Base-by-base conservation (phyloP, 2,888 invertebrate genomes). In the Plagodis pulveraria region DNA sequence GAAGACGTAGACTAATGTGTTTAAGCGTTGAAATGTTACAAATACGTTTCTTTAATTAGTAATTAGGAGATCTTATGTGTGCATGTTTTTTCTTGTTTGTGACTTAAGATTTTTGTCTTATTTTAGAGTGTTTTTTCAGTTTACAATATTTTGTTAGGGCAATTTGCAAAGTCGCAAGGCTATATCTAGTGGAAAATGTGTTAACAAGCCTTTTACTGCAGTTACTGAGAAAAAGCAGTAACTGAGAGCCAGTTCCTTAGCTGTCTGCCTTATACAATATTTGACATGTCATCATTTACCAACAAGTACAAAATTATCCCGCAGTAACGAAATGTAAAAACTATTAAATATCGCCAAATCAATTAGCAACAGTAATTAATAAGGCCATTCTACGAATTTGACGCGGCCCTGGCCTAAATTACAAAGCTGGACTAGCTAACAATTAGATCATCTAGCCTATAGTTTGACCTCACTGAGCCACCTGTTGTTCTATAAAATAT, bases 1-100 rank as follows among this genome's bases (percentile, higher is more conserved):
- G 35, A 22, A 36, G 75, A 75, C 72, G 63, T 63, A 56, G 58
- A 77, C 64, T 71, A 74, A 78, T 77, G 73, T 64, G 68, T 63
- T 62, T 47, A 63, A 59, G 66, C 57, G 66, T 71, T 66, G 51
- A 63, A 58, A 62, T 50, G 60, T 51, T 42, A 48, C 46, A 57
- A 55, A 63, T 32, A 47, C 32, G 46, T 55, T 44, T 33, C 53
- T 33, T 12, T 32, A 47, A 53, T 56, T 66, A 59, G 54, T 57
- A 48, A 50, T 56, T 46, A 50, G 38, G 8, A 44, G 22, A 33
- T 1, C n/a, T 48, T 7, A 11, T 33, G 9, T 48, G 12, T 36
- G 41, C 6, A 5, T 6, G 22, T 8, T 33, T 35, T 8, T 10
- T 35, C 5, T 8, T 44, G 6, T 44, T 22, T 44, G 43, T 7